phyloP scores from a whole-genome alignment of 2,888 invertebrate genomes.

The Hyles lineata region DNA sequence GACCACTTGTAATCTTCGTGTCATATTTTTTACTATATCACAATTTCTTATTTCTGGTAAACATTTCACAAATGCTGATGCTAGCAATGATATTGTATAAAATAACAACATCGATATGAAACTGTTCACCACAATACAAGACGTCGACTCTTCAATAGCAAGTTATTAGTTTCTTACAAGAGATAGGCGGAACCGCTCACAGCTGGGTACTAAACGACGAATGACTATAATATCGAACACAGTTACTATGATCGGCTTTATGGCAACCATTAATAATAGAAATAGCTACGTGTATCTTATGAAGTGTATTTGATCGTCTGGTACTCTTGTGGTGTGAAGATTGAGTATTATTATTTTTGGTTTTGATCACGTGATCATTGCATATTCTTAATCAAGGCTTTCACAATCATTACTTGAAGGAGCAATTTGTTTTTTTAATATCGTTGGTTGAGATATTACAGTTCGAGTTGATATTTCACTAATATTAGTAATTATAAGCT shows the following conservation, averaged over 20 bases:
- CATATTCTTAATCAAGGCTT: too few species aligned
- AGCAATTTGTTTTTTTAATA: too few species aligned
- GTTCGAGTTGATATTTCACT: too few species aligned
- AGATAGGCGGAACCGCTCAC: conserved; percentile 22
- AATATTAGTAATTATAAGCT: too few species aligned
- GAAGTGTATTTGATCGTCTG: not conserved
- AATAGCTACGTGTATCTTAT: not conserved
- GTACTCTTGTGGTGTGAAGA: not conserved
- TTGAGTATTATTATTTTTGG: too few species aligned
- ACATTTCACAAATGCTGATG: not conserved
- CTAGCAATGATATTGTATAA: not conserved
- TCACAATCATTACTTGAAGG: too few species aligned
- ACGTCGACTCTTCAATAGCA: not conserved
- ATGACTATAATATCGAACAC: not conserved
- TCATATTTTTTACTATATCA: too few species aligned
- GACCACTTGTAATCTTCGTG: too few species aligned
- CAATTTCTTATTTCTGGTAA: not conserved
- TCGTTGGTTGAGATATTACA: too few species aligned
- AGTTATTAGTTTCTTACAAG: conserved; percentile 2
- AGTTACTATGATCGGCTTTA: conserved; percentile 3
- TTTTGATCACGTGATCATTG: too few species aligned
- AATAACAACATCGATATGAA: not conserved
- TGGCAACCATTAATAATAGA: not conserved
- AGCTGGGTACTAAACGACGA: conserved; percentile 11
- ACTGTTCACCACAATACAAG: not conserved